A percentile compares a stretch with the other conserved stretches of the same genome.
Conservation (phyloP, 2,888 invertebrate genomes). For the Psococerastis gibbosa region DNA sequence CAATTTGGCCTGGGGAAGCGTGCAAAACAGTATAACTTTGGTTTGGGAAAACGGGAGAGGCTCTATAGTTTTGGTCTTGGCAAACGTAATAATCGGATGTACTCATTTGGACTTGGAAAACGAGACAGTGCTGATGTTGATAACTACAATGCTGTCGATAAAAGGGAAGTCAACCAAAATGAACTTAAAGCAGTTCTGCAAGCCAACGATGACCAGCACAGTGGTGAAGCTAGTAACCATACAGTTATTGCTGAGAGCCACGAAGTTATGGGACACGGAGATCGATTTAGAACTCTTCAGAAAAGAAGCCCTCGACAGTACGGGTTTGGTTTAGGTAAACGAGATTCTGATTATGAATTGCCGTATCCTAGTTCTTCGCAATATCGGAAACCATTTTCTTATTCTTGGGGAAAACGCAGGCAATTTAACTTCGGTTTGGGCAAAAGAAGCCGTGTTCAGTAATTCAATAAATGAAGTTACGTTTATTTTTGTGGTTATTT, state of each 20-base stretch:
- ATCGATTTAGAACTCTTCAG: background rate
- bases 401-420: slow-evolving; percentile 16
- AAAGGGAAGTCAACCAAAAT: slow-evolving; percentile 4
- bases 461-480: no score
- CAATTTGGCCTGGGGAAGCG: slow-evolving; percentile 38
- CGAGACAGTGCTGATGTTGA: slow-evolving; percentile 3
- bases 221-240: slow-evolving; percentile 7
- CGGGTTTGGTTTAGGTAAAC: slow-evolving; percentile 50
- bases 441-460: no score
- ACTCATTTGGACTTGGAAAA: slow-evolving; percentile 16
- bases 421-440: slow-evolving; percentile 33
- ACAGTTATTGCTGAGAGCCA: slow-evolving; percentile 5
- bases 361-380: slow-evolving; percentile 10
- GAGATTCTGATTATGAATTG: slow-evolving; percentile 27
- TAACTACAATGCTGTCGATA: slow-evolving; percentile 5
- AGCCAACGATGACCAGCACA: background rate
- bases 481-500: no score
- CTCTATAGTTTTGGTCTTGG: slow-evolving; percentile 10
- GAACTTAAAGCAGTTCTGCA: slow-evolving; percentile 2
- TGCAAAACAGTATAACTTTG: slow-evolving; percentile 22
- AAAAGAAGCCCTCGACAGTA: slow-evolving; percentile 36
- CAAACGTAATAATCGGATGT: slow-evolving; percentile 12
- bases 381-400: slow-evolving; percentile 11
- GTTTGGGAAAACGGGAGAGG: slow-evolving; percentile 16
- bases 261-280: slow-evolving; percentile 6